Percentiles rank a stretch among this genome's conserved stretches.
Conservation (phyloP, 2,888 invertebrate species). For the Endotricha flammealis region DNA sequence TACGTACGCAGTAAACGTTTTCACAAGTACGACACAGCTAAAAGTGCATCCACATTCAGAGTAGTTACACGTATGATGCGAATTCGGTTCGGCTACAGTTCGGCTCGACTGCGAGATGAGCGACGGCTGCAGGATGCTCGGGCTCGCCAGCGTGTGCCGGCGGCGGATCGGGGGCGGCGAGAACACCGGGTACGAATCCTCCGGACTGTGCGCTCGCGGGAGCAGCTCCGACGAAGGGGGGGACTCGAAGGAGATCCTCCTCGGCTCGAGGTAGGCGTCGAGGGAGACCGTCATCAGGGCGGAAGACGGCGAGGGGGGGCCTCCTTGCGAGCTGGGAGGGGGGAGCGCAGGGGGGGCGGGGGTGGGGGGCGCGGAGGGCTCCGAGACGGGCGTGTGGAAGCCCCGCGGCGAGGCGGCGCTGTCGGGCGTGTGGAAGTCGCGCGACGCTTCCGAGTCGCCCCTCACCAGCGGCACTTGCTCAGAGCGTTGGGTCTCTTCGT, state of each 20-base stretch:
- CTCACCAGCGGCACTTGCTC: constrained; percentile 63
- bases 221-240: constrained; percentile 86
- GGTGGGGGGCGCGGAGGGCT: constrained; percentile 65
- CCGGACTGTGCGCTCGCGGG: constrained; percentile 83
- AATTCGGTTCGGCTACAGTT: constrained; percentile 82
- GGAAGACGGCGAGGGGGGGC: constrained; percentile 88
- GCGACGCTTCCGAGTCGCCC: constrained; percentile 78
- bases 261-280: constrained; percentile 91
- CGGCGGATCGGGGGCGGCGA: constrained; percentile 89
- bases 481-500: constrained; percentile 55
- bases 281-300: constrained; percentile 90
- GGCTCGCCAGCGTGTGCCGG: constrained; percentile 77
- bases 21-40: constrained; percentile 9
- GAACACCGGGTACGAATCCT: constrained; percentile 91
- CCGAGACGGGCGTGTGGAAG: constrained; percentile 57
- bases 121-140: constrained; percentile 81
- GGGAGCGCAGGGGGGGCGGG: constrained; percentile 62
- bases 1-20: constrained; percentile 10
- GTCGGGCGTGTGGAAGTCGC: constrained; percentile 89
- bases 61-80: constrained; percentile 94
- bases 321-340: constrained; percentile 42
- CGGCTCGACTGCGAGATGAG: constrained; percentile 87
- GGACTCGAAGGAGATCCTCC: constrained; percentile 88
- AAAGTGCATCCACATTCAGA: constrained; percentile 6
- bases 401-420: constrained; percentile 77